phyloP scores from a whole-genome alignment of 2,113 vertebrate genomes.

The Platysternon megacephalum region DNA sequence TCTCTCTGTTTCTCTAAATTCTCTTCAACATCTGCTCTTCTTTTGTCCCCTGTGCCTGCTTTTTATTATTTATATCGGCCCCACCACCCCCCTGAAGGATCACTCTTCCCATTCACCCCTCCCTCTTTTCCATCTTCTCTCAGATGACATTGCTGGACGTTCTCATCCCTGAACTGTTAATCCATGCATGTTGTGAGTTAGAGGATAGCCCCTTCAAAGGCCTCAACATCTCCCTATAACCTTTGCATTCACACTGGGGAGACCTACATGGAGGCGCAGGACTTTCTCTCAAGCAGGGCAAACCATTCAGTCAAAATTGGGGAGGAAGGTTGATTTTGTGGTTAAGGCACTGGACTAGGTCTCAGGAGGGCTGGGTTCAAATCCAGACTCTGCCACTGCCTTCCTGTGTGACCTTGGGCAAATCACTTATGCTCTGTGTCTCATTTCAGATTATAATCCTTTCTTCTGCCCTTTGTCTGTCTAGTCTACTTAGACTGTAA shows the following conservation, averaged over 20 bases:
- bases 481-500: not conserved
- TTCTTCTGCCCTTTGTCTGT: not conserved
- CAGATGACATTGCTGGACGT: not conserved
- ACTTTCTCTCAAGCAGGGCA: too few relatives aligned
- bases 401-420: not conserved
- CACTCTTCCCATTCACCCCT: not conserved
- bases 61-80: too few relatives aligned
- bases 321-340: too few relatives aligned
- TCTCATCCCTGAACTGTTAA: not conserved
- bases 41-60: not conserved
- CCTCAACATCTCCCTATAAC: not conserved
- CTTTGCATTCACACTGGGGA: not conserved
- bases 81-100: not conserved
- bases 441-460: not conserved
- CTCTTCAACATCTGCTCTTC: not conserved
- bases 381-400: too few relatives aligned
- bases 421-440: not conserved
- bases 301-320: too few relatives aligned
- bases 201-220: not conserved
- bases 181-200: not conserved
- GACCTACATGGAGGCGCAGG: not conserved
- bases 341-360: too few relatives aligned
- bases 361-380: too few relatives aligned
- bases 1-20: not conserved
- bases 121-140: not conserved